Evolutionary conservation across 2,888 invertebrate species (phyloP).

Genomic region (Arrhopalites spinosus): DNA sequence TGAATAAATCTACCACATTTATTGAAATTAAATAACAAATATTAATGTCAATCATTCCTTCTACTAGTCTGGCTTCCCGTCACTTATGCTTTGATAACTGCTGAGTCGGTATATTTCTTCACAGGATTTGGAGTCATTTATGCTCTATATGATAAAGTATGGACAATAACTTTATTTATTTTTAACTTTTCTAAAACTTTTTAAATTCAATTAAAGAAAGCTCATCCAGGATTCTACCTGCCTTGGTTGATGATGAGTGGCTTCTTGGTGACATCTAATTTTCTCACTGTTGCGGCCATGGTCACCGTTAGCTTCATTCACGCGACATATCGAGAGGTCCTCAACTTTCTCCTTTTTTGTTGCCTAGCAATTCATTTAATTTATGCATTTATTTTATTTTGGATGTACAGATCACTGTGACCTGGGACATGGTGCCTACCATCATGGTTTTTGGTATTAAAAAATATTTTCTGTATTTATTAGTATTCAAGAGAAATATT

Average conservation of each 20-base stretch:
- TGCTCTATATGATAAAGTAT: slow-evolving; percentile 40
- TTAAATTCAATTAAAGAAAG: slow-evolving; percentile 17
- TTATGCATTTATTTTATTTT: background rate
- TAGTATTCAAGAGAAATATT: too few species aligned
- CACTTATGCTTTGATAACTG: slow-evolving; percentile 38
- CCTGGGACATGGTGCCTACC: slow-evolving; percentile 51
- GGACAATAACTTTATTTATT: background rate
- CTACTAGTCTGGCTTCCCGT: slow-evolving; percentile 44
- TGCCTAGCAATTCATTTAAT: background rate
- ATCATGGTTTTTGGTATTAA: slow-evolving; percentile 2
- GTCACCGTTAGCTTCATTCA: slow-evolving; percentile 39
- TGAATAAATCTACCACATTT: background rate
- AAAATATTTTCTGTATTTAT: too few species aligned
- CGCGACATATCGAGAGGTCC: slow-evolving; percentile 14
- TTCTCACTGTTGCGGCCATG: slow-evolving; percentile 28
- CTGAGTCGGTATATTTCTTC: slow-evolving; percentile 40
- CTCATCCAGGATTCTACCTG: slow-evolving; percentile 46
- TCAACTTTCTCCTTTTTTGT: background rate
- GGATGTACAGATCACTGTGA: slow-evolving; percentile 43
- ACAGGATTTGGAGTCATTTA: slow-evolving; percentile 41
- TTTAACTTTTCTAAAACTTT: background rate
- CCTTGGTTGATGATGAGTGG: slow-evolving; percentile 48
- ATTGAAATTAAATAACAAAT: background rate
- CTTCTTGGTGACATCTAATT: slow-evolving; percentile 27
- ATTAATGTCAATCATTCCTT: background rate